These are phyloP conservation scores for Oncorhynchus mykiss DNA, from an alignment of 2,113 vertebrate genomes.

Conservation along the genomic window DNA sequence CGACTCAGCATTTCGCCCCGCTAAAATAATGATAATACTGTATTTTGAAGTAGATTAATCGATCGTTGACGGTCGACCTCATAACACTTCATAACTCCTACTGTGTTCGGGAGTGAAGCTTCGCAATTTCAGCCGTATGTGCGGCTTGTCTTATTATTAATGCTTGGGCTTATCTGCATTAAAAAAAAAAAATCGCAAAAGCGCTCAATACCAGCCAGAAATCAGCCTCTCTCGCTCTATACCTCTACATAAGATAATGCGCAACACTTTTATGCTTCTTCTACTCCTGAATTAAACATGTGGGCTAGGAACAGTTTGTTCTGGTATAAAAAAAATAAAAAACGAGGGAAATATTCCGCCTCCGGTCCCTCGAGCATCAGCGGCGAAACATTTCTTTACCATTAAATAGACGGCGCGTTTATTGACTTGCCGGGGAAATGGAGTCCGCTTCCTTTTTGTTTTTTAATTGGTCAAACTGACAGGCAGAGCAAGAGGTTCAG, in stretches of 20 bases:
- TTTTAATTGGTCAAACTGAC: not conserved
- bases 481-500: no score
- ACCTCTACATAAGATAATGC: constrained; percentile 4
- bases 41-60: no score
- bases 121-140: no score
- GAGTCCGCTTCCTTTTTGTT: not conserved
- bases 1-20: no score
- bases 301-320: constrained; percentile 6
- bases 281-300: constrained; percentile 39
- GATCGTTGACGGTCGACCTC: no score
- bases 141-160: not conserved
- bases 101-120: no score
- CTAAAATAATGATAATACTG: no score
- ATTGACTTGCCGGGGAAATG: not conserved
- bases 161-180: constrained; percentile 27
- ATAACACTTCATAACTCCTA: no score
- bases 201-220: constrained; percentile 18
- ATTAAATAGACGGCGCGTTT: constrained; percentile 11
- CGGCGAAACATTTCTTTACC: constrained; percentile 18
- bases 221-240: not conserved
- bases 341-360: constrained; percentile 15
- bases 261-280: not conserved
- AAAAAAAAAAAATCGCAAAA: constrained; percentile 5
- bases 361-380: constrained; percentile 5
- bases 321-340: not conserved